Conservation (phyloP, 2,797 vertebrate species). For the Cuniculus paca region DNA sequence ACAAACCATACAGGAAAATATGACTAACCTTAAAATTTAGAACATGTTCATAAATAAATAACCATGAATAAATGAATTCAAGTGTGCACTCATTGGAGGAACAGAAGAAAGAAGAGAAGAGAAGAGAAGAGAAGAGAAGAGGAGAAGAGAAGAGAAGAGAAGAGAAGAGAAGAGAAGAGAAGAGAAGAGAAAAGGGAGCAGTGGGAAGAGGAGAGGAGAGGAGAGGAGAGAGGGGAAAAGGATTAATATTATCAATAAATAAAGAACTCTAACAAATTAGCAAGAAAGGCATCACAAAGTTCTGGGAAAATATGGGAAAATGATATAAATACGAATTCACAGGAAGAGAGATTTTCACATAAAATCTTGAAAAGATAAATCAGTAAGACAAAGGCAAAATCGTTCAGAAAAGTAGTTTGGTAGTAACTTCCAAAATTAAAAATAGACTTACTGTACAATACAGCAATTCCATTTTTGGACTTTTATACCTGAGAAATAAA, state of each 20-base stretch:
- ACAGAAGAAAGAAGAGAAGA: background rate
- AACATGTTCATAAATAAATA: background rate
- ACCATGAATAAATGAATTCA: background rate
- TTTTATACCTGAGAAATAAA: conserved; percentile 16
- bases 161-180: background rate
- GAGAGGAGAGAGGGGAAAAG: background rate
- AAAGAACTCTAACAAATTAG: conserved; percentile 15
- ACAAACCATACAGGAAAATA: conserved; percentile 14
- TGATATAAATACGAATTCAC: conserved; percentile 23
- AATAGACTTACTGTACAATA: background rate
- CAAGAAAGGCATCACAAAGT: background rate
- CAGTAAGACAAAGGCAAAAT: background rate
- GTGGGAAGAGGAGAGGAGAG: no score
- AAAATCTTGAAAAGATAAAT: conserved; percentile 36
- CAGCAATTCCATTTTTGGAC: background rate
- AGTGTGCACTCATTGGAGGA: background rate
- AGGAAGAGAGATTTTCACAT: background rate
- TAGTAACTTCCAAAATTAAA: conserved; percentile 33
- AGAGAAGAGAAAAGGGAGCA: no score
- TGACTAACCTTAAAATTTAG: background rate
- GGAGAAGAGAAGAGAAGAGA: no score
- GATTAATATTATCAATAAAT: background rate
- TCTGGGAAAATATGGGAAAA: conserved; percentile 43
- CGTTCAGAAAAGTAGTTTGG: background rate
- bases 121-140: background rate